phyloP scores from a whole-genome alignment of 2,113 vertebrate species.

The Falcunculus frontatus region DNA sequence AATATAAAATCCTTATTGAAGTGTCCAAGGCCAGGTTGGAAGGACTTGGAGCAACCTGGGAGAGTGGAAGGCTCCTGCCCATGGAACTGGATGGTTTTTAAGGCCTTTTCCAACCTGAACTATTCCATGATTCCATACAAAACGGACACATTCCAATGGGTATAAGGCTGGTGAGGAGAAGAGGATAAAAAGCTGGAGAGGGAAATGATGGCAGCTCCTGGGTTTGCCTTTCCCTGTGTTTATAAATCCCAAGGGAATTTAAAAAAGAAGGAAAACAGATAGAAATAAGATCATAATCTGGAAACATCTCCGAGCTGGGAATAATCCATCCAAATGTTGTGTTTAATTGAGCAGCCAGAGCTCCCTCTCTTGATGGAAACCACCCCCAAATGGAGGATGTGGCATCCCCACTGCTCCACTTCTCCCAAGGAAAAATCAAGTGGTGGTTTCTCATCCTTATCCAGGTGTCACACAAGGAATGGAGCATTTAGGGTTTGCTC shows the following conservation, averaged over 20 bases:
- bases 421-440: neutral
- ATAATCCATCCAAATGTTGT: neutral
- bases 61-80: neutral
- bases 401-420: neutral
- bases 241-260: neutral
- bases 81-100: neutral
- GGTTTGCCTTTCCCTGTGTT: neutral
- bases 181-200: neutral
- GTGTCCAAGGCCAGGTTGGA: neutral
- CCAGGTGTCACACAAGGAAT: neutral
- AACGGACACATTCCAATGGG: accelerated
- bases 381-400: neutral
- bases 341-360: neutral
- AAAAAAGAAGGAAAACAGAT: neutral
- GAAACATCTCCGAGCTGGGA: neutral
- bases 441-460: constrained; percentile 38
- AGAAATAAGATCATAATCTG: neutral
- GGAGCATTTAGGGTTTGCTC: neutral
- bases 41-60: neutral
- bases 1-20: neutral
- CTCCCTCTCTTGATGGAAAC: neutral
- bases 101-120: neutral
- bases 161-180: accelerated
- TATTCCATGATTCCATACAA: neutral
- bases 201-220: neutral